These are phyloP conservation scores for Siderastrea radians DNA, from an alignment of 92 coral and sea anemone species.

Conservation along the genomic window DNA sequence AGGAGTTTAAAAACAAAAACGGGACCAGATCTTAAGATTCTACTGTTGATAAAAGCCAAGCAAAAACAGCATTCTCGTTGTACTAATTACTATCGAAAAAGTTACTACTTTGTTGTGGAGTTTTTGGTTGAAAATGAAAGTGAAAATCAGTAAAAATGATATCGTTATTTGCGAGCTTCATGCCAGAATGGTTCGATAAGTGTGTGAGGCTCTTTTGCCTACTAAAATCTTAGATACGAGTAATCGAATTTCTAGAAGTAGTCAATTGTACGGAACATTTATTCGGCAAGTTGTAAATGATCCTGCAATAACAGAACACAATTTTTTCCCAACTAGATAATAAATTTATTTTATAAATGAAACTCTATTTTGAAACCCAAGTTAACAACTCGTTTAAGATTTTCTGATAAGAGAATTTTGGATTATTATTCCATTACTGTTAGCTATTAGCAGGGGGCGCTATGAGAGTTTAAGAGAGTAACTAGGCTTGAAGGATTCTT, in stretches of 20 bases:
- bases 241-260: neutral
- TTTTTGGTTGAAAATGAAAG: neutral
- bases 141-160: neutral
- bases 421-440: neutral
- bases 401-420: slow-evolving; percentile 27
- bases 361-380: no score
- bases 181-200: no score
- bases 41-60: neutral
- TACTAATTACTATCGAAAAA: neutral
- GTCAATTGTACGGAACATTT: neutral
- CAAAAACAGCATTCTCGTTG: neutral
- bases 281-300: neutral
- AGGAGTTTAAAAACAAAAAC: no score
- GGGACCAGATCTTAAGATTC: no score
- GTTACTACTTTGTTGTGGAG: neutral
- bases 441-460: neutral
- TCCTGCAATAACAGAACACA: neutral
- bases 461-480: neutral
- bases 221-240: neutral
- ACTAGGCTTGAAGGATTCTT: neutral
- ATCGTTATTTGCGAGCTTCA: neutral
- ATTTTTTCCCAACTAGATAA: neutral
- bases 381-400: neutral
- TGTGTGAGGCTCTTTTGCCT: neutral
- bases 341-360: no score